These are phyloP conservation scores for Noturus placidus DNA, from an alignment of 2,113 vertebrate species.

Conservation along the genomic window DNA sequence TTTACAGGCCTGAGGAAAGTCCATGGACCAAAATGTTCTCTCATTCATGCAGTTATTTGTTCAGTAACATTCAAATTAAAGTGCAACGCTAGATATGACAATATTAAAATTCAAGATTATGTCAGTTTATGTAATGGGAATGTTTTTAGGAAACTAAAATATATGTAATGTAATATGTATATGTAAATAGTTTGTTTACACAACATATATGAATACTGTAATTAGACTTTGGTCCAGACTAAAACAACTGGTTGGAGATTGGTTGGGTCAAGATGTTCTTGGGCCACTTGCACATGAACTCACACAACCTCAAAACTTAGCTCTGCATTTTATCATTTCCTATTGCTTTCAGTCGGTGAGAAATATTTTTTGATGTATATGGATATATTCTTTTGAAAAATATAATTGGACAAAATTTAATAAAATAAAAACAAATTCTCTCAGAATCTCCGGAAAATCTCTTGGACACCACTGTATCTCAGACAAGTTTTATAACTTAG, in stretches of 20 bases:
- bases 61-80: background rate
- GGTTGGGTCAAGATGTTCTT: background rate
- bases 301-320: background rate
- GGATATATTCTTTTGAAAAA: background rate
- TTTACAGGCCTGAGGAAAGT: slow-evolving; percentile 61
- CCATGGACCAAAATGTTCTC: slow-evolving; percentile 56
- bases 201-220: background rate
- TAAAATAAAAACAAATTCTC: background rate
- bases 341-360: background rate
- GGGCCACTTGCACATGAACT: background rate
- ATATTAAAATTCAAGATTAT: background rate
- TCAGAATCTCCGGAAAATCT: background rate
- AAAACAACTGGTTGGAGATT: background rate
- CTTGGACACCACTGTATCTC: background rate
- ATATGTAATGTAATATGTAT: background rate
- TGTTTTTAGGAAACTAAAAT: background rate
- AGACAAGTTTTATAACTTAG: background rate
- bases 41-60: slow-evolving; percentile 15
- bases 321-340: background rate
- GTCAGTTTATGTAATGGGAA: background rate
- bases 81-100: background rate
- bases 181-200: background rate
- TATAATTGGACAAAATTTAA: background rate
- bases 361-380: background rate
- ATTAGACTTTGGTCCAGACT: background rate